Conservation (phyloP, 1,140 invertebrate species). For the Patella vulgata region DNA sequence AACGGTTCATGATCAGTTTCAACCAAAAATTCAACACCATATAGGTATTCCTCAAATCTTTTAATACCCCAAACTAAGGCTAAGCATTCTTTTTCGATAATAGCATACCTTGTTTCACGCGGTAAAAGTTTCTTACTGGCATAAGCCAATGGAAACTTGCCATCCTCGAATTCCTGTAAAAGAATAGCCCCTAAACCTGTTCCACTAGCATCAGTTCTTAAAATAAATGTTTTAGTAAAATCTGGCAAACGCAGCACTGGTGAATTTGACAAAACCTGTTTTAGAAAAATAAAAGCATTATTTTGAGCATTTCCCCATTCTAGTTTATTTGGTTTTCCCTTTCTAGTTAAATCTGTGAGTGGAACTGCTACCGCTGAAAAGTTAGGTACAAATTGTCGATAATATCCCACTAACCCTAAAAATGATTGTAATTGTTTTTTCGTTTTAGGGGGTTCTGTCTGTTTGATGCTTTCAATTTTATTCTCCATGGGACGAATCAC, state of each 20-base stretch:
- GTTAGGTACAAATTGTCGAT: neutral
- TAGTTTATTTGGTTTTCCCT: neutral
- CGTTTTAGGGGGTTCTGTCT: neutral
- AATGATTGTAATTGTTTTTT: slow-evolving; percentile 2
- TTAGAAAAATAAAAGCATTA: slow-evolving; percentile 1
- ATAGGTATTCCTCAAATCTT: too few relatives aligned
- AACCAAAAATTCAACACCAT: too few relatives aligned
- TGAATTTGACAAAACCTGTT: neutral
- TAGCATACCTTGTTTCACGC: too few relatives aligned
- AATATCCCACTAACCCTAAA: neutral
- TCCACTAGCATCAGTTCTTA: slow-evolving; percentile 7
- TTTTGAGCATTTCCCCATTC: neutral
- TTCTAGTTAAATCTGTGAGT: slow-evolving; percentile 13
- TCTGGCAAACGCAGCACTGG: slow-evolving; percentile 5
- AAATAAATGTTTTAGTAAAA: neutral
- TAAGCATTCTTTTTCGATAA: too few relatives aligned
- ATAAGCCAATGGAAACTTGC: too few relatives aligned
- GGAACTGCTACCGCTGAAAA: neutral
- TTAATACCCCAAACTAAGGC: too few relatives aligned
- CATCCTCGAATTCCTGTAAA: too few relatives aligned
- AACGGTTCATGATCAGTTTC: too few relatives aligned
- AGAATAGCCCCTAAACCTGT: neutral
- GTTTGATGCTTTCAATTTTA: neutral
- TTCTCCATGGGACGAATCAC: neutral
- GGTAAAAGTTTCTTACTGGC: too few relatives aligned